Evolutionary conservation across 2,888 invertebrate genomes (phyloP).

Genomic region (Aleiodes testaceus): DNA sequence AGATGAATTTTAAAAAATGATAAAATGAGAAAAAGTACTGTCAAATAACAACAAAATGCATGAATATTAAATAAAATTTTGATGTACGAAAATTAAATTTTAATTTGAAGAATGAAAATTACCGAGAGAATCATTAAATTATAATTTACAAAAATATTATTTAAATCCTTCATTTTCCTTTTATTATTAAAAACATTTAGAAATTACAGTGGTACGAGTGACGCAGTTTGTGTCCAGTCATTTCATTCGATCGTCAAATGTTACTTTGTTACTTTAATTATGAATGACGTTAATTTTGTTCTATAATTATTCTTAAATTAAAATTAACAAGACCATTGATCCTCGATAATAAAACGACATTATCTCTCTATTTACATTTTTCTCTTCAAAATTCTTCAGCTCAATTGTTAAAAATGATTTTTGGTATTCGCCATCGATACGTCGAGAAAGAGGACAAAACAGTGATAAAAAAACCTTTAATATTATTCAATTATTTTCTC

Average conservation of each 20-base stretch:
- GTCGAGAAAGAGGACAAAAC: not conserved
- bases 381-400: conserved; percentile 30
- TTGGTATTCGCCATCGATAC: conserved; percentile 19
- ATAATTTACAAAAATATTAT: not conserved
- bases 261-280: conserved; percentile 19
- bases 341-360: conserved; percentile 37
- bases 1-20: conserved; percentile 36
- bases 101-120: conserved; percentile 27
- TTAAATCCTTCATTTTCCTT: conserved; percentile 51
- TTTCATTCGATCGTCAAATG: conserved; percentile 41
- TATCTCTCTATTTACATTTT: conserved; percentile 36
- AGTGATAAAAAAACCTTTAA: conserved; percentile 9
- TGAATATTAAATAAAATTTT: conserved; percentile 26
- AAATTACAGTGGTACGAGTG: conserved; percentile 63
- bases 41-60: conserved; percentile 19
- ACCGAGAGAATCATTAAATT: conserved; percentile 28
- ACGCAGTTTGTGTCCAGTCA: conserved; percentile 20
- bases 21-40: conserved; percentile 35
- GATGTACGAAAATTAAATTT: conserved; percentile 31
- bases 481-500: not conserved
- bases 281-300: conserved; percentile 48
- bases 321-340: conserved; percentile 59
- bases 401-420: not conserved
- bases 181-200: conserved; percentile 71
- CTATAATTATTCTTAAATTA: conserved; percentile 65